Evolutionary conservation across 2,888 invertebrate genomes (phyloP).

Genomic region (Branchipolynoe longqiensis): DNA sequence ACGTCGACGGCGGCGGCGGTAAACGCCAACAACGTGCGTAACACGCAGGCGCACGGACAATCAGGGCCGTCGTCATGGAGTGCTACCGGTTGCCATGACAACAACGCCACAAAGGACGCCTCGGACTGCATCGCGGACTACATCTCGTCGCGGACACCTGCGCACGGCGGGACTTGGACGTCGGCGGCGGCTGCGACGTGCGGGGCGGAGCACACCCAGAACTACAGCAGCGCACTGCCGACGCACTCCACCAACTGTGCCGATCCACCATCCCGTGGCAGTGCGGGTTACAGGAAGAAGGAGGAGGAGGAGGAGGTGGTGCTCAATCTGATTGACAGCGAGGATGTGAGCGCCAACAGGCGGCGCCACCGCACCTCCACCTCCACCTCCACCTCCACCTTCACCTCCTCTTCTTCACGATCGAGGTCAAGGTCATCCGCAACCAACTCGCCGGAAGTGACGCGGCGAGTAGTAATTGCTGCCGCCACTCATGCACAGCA

Average conservation of each 20-base stretch:
- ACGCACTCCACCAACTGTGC: not conserved
- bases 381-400: no score
- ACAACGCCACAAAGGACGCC: not conserved
- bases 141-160: conserved; percentile 18
- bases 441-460: conserved; percentile 29
- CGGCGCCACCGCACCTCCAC: conserved; percentile 36
- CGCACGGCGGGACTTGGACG: conserved; percentile 30
- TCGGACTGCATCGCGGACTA: conserved; percentile 42
- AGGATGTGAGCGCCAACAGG: conserved; percentile 12
- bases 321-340: conserved; percentile 39
- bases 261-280: no score
- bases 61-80: conserved; percentile 35
- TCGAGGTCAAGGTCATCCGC: conserved; percentile 8
- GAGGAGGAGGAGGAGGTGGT: not conserved
- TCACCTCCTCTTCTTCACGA: no score
- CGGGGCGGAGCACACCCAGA: not conserved
- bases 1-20: not conserved
- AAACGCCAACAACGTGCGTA: conserved; percentile 46
- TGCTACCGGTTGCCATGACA: not conserved
- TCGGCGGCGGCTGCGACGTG: not conserved
- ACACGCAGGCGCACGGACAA: conserved; percentile 52
- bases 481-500: not conserved
- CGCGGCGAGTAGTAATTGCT: not conserved
- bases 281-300: no score
- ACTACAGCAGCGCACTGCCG: not conserved